Evolutionary conservation across 2,888 invertebrate genomes (phyloP).

Genomic region (Ecdyonurus torrentis): DNA sequence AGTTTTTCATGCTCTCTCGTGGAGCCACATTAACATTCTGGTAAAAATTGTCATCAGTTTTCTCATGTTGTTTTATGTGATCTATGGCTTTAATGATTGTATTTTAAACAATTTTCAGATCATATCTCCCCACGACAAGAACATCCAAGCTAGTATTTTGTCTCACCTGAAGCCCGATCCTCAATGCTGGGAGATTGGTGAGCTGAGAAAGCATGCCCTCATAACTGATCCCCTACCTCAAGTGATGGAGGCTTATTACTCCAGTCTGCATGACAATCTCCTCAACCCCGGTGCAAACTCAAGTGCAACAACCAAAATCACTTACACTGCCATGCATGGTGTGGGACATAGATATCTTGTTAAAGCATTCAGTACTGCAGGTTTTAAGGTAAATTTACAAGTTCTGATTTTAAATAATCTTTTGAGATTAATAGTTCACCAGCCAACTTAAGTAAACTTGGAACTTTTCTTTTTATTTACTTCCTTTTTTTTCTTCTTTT

Average conservation of each 20-base stretch:
- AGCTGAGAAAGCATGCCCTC: slow-evolving; percentile 35
- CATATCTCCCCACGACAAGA: slow-evolving; percentile 75
- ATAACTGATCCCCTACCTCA: slow-evolving; percentile 48
- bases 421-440: too few relatives aligned
- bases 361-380: slow-evolving; percentile 54
- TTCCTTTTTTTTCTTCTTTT: too few relatives aligned
- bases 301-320: slow-evolving; percentile 43
- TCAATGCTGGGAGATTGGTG: slow-evolving; percentile 58
- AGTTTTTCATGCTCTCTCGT: too few relatives aligned
- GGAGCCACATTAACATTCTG: too few relatives aligned
- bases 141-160: slow-evolving; percentile 62
- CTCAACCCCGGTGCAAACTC: slow-evolving; percentile 37
- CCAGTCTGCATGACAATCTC: slow-evolving; percentile 33
- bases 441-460: too few relatives aligned
- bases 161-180: slow-evolving; percentile 58
- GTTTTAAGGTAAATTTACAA: slow-evolving; percentile 40
- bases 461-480: too few relatives aligned
- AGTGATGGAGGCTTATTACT: slow-evolving; percentile 50
- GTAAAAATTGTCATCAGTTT: too few relatives aligned
- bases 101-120: slow-evolving; percentile 60
- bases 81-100: too few relatives aligned
- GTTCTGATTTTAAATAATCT: too few relatives aligned
- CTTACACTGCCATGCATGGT: slow-evolving; percentile 97
- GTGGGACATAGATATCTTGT: slow-evolving; percentile 71
- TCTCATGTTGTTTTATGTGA: too few relatives aligned